Base-by-base conservation (phyloP, 1,140 invertebrate genomes). In the Mylabris phalerata region DNA sequence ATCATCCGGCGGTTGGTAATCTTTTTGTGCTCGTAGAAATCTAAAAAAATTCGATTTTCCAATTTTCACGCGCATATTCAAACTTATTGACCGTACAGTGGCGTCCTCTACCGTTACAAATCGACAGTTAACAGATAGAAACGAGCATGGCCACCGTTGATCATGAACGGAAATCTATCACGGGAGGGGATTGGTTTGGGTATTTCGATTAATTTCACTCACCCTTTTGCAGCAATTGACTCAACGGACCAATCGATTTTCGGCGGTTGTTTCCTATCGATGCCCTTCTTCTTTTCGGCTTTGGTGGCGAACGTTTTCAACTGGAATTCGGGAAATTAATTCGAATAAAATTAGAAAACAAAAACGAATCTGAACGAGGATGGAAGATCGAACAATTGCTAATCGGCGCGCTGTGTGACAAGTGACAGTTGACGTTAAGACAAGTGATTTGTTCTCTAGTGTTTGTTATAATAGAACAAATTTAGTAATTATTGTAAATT, bases 11-110 rank as follows among this genome's bases (percentile, higher is more conserved):
- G 90, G 89, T 1, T 77, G 62, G 71, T 93, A 94, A 4, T 82
- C 73, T 65, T 86, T 86, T 43, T 81, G 78, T n/a, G 86, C 79
- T 40, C 90, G 81, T 46, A 92, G 72, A 74, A 92, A 93, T 59
- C 90, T 93, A 64, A 48, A 81, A 80, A 66, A 47, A 60, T 48
- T 48, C 11, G 54, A 41, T 45, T 38, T 66, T 49, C 51, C 11
- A 48, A 41, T 45, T 38, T 66, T 49, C 51, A 63, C 61, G 71
- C 71, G 71, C 71, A 73, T 66, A 62, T 65, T 73, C 71, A 62
- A 63, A 71, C 66, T 67, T 73, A 73, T 73, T 62, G 71, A 73
- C 67, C 59, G 64, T 50, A 46, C 42, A 51, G 69, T 70, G 64
- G 67, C 65, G 62, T 57, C 54, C 55, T 48, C 67, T 67, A 39